Conservation (phyloP, 2,888 invertebrate genomes). For the Alentia gelatinosa region DNA sequence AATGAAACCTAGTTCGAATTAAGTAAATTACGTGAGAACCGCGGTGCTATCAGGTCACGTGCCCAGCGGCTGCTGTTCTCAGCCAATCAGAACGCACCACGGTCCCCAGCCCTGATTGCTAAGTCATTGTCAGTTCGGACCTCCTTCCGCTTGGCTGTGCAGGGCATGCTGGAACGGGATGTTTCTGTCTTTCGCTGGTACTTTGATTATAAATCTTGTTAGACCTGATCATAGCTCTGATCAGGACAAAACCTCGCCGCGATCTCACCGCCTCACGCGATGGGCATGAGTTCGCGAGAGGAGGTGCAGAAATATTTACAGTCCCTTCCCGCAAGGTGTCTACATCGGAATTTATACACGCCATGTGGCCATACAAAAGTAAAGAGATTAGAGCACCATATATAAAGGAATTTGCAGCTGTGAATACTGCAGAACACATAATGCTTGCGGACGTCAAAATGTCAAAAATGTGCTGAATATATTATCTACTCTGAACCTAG, state of each 20-base stretch:
- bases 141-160: not conserved
- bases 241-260: not conserved
- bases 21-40: not conserved
- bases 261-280: no score
- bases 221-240: not conserved
- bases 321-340: no score
- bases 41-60: not conserved
- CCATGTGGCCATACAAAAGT: no score
- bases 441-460: no score
- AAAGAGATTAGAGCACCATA: no score
- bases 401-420: no score
- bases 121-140: not conserved
- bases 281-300: no score
- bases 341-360: no score
- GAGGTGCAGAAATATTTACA: no score
- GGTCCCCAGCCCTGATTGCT: not conserved
- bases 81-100: constrained; percentile 34
- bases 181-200: not conserved
- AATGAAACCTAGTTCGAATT: constrained; percentile 29
- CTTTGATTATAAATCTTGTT: constrained; percentile 9
- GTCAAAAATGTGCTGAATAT: no score
- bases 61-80: not conserved
- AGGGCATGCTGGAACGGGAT: not conserved
- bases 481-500: no score
- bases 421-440: no score